These are phyloP conservation scores for Cephus cinctus DNA, from an alignment of 1,140 invertebrate species.

Conservation along the genomic window DNA sequence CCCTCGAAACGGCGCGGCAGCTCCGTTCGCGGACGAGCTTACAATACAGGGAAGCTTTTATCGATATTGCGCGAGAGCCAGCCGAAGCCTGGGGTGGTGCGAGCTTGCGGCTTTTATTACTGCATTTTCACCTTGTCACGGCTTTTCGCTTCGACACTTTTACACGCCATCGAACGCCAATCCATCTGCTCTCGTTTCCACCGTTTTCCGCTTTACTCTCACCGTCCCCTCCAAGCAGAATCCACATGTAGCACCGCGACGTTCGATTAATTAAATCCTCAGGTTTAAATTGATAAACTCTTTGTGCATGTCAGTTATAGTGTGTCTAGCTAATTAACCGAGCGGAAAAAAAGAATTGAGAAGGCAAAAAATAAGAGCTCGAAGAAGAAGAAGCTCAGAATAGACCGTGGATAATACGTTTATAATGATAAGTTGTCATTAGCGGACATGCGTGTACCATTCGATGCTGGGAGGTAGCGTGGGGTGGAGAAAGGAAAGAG, in stretches of 20 bases:
- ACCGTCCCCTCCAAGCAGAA: too few relatives aligned
- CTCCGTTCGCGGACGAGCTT: constrained; percentile 47
- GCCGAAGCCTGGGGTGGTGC: constrained; percentile 23
- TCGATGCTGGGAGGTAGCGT: constrained; percentile 9
- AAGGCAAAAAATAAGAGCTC: too few relatives aligned
- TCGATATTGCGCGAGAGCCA: constrained; percentile 49
- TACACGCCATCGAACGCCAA: constrained; percentile 46
- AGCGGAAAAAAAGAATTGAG: too few relatives aligned
- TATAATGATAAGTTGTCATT: constrained; percentile 53
- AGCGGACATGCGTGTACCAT: constrained; percentile 18
- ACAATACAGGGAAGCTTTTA: constrained; percentile 55
- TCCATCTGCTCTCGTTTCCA: constrained; percentile 18
- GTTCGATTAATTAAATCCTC: too few relatives aligned
- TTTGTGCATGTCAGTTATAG: too few relatives aligned
- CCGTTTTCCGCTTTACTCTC: constrained; percentile 6
- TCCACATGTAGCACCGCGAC: too few relatives aligned
- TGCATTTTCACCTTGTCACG: constrained; percentile 56
- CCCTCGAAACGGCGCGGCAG: constrained; percentile 29
- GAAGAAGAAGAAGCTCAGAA: too few relatives aligned
- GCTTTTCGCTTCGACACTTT: constrained; percentile 48
- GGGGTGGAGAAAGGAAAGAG: constrained; percentile 26
- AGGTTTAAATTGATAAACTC: too few relatives aligned
- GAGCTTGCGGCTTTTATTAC: constrained; percentile 54
- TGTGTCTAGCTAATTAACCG: too few relatives aligned
- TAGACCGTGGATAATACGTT: constrained; percentile 48